Base-by-base conservation (phyloP, 2,797 vertebrate genomes). In the Hippocampus kuda region DNA sequence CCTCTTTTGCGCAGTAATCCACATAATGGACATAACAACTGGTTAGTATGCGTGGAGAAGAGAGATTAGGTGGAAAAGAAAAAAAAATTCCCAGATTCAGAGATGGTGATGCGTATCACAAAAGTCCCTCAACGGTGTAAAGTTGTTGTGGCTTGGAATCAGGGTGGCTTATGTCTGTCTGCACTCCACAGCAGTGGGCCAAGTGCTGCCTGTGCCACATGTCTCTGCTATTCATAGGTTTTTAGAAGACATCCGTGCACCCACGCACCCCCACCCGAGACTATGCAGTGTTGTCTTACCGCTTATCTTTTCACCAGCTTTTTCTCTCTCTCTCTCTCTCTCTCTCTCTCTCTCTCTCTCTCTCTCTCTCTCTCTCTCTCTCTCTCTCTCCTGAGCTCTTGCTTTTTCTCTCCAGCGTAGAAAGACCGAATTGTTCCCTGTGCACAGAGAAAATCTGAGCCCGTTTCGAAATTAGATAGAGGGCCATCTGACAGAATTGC, bases 141-240 rank as follows among this genome's bases (percentile, higher is more conserved):
- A 86, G 75, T 75, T 63, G 8, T 60, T 41, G 68, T 65, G 66
- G 81, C 76, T 77, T 83, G 81, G 76, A 88, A 88, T 88, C 82
- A 81, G 81, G 34, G 57, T 57, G 70, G 73, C 83, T 89, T 87
- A 89, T 87, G 87, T 87, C 77, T 57, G 54, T 71, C 77, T 75
- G 68, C 80, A 76, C 82, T 79, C 77, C 74, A 82, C 34, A 86
- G 89, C 88, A 86, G 66, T 65, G 65, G 79, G 86, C 81, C 88
- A 41, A 86, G 87, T 77, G 81, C 79, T 66, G 72, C 65, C 75
- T 27, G 76, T 72, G 77, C 79, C 81, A 73, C 86, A 85, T 87
- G 82, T 80, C 81, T 81, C 69, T 68, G 74, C 73, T 85, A 73
- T 83, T 89, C 77, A 78, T 83, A 81, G 85, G 77, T 86, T 86